A percentile compares a stretch with the other conserved stretches of the same genome.
Conservation (phyloP, 2,113 vertebrate genomes). For the Calidris pygmaea region DNA sequence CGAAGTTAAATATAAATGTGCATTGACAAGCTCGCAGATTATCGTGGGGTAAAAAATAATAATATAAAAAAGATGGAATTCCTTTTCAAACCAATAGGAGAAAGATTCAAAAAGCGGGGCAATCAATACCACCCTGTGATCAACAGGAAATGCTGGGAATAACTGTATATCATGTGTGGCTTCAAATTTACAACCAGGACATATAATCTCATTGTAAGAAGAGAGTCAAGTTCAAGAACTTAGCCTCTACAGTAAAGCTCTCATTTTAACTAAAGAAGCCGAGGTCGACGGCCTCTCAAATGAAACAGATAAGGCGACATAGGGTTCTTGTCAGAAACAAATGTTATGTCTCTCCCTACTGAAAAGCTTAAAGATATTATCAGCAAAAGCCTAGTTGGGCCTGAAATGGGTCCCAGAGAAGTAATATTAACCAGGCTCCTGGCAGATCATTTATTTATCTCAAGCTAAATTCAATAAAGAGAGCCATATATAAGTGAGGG, state of each 20-base stretch:
- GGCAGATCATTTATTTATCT: constrained; percentile 93
- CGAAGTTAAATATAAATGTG: background rate
- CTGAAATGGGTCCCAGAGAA: constrained; percentile 80
- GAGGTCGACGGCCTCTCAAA: constrained; percentile 77
- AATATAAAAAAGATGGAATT: background rate
- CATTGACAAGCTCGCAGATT: background rate
- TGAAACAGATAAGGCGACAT: constrained; percentile 83
- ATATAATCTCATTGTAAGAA: constrained; percentile 68
- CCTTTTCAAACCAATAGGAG: background rate
- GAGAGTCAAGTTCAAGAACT: constrained; percentile 77
- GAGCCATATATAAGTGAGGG: constrained; percentile 87
- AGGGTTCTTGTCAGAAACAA: constrained; percentile 84
- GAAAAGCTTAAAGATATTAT: constrained; percentile 83
- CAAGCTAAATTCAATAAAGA: constrained; percentile 91
- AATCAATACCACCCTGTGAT: constrained; percentile 56
- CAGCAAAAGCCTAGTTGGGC: constrained; percentile 76
- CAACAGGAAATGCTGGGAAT: constrained; percentile 75
- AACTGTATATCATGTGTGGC: constrained; percentile 64
- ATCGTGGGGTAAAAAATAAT: background rate
- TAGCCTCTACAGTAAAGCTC: constrained; percentile 67
- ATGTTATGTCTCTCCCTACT: constrained; percentile 80
- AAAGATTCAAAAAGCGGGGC: constrained; percentile 23
- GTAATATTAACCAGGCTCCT: constrained; percentile 87
- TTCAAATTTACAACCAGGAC: constrained; percentile 72
- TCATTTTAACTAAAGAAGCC: constrained; percentile 75